Evolutionary conservation across 2,888 invertebrate genomes (phyloP).

Genomic region (Cantharis nigra): DNA sequence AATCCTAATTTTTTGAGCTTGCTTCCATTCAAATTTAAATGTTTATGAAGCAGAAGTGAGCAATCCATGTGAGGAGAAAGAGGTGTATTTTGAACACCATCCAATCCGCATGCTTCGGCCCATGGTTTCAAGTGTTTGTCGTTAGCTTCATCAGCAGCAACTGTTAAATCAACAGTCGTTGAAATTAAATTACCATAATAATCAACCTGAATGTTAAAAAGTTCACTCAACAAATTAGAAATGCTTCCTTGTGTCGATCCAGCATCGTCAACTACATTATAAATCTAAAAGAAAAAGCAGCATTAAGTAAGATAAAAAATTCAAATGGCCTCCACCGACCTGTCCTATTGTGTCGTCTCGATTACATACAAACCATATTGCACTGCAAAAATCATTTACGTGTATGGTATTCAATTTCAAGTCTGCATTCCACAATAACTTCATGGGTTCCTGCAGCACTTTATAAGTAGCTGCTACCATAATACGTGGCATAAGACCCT

Average conservation of each 20-base stretch:
- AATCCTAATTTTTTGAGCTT: constrained; percentile 68
- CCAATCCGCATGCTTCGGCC: constrained; percentile 82
- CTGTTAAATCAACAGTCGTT: constrained; percentile 78
- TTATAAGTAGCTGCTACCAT: constrained; percentile 89
- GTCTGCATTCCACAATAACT: constrained; percentile 85
- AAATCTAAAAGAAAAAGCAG: constrained; percentile 59
- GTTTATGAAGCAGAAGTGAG: constrained; percentile 80
- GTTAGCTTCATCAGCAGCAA: constrained; percentile 87
- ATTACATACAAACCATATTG: constrained; percentile 71
- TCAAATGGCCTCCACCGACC: constrained; percentile 36
- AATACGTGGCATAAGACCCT: constrained; percentile 81
- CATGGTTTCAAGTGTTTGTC: constrained; percentile 92
- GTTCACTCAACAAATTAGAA: constrained; percentile 76
- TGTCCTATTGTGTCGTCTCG: constrained; percentile 48
- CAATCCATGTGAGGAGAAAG: constrained; percentile 85
- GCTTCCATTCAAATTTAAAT: constrained; percentile 74
- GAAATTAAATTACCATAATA: constrained; percentile 85
- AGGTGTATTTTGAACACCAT: constrained; percentile 81
- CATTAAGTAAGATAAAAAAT: not conserved
- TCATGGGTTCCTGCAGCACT: constrained; percentile 87
- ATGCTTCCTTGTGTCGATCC: constrained; percentile 85
- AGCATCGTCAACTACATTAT: constrained; percentile 83
- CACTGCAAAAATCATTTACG: constrained; percentile 81
- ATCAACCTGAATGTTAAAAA: constrained; percentile 85
- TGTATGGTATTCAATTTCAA: constrained; percentile 88